Evolutionary conservation across 37 sponge, comb jelly and placozoan species (phyloP), one percentile per base, ranked within the genome.

Genomic region (Beroe ovata): DNA sequence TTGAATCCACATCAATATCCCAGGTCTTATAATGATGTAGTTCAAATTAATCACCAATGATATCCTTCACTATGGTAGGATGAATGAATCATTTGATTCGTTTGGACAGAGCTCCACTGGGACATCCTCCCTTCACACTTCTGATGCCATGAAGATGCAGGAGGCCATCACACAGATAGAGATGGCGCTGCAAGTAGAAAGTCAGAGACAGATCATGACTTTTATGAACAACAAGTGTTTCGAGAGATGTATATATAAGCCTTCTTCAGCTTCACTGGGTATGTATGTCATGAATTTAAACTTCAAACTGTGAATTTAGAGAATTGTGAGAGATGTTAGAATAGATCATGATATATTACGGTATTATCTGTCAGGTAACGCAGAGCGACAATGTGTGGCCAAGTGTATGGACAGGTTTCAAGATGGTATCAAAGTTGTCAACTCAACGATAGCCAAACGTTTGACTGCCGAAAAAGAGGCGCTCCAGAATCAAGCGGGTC

Each of bases 91-190:
- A 28, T 71, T 35, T 29, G 38, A 71, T 20, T 29, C 36, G 29
- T 71, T 71, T 30, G 71, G 71, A 8, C 71, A 71, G 71, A 71
- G 71, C 29, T 4, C 71, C 8, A 35, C 71, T 4, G 71, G 71
- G 21, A 71, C 71, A 4, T 71, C 71, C 34, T 33, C 37, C 20
- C 71, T 71, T 71, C 71, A 71, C 38, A 35, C 71, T 8, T 71
- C 71, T 28, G 71, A 71, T 71, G 71, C 71, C 21, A 35, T 71
- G 8, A 71, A 71, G 38, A 36, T 71, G 38, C 71, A 71, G 38
- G 38, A 71, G 8, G 34, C 29, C 29, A 20, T 71, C 18, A 8
- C 36, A 6, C 38, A 21, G 21, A 71, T 71, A 20, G 71, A 71
- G 34, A 71, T 20, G 32, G 18, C 38, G 11, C 16, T 71, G 21